Percentiles rank a stretch among this genome's conserved stretches.
These are phyloP conservation scores for Sitodiplosis mosellana DNA, from an alignment of 1,140 invertebrate genomes.

Conservation along the genomic window DNA sequence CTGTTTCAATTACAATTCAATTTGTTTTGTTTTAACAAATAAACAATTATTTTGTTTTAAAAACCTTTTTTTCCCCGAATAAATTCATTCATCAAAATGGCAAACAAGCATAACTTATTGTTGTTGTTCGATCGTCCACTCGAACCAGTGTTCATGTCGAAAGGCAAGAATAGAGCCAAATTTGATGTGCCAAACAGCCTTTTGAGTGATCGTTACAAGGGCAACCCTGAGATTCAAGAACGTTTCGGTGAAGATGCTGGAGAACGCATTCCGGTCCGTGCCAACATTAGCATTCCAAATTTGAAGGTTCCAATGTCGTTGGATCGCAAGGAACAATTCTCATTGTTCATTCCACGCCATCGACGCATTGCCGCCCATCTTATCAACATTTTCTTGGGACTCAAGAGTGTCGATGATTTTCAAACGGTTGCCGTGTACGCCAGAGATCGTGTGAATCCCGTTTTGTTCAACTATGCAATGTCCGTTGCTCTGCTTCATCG, in stretches of 20 bases:
- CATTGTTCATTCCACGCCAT: slow-evolving; percentile 54
- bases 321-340: slow-evolving; percentile 47
- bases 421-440: slow-evolving; percentile 47
- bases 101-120: slow-evolving; percentile 26
- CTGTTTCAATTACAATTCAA: too few relatives aligned
- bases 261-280: slow-evolving; percentile 34
- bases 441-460: slow-evolving; percentile 53
- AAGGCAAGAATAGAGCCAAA: slow-evolving; percentile 30
- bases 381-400: slow-evolving; percentile 52
- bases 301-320: slow-evolving; percentile 43
- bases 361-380: slow-evolving; percentile 43
- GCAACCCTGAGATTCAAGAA: slow-evolving; percentile 27
- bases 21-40: too few relatives aligned
- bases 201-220: slow-evolving; percentile 41
- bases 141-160: slow-evolving; percentile 54
- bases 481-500: slow-evolving; percentile 59
- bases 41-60: too few relatives aligned
- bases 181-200: slow-evolving; percentile 41
- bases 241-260: slow-evolving; percentile 35
- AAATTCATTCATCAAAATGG: slow-evolving; percentile 12
- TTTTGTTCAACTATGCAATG: slow-evolving; percentile 57
- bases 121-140: slow-evolving; percentile 55
- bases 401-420: slow-evolving; percentile 50
- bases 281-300: slow-evolving; percentile 43
- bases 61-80: too few relatives aligned